These are phyloP conservation scores for Zaprionus bogoriensis DNA, from an alignment of 2,888 invertebrate genomes.

Conservation along the genomic window DNA sequence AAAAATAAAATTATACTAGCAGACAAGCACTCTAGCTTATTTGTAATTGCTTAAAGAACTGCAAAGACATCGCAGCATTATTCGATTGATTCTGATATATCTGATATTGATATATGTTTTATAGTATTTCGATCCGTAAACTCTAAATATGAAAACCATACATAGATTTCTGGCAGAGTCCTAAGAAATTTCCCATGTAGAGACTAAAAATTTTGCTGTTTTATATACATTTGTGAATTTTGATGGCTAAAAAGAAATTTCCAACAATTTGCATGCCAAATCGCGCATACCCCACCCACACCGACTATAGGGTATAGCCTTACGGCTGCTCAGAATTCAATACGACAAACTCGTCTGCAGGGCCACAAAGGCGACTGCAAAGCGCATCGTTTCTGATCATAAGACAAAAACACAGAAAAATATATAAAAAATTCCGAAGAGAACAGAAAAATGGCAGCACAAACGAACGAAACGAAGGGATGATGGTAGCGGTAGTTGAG, in stretches of 20 bases:
- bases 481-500: background rate
- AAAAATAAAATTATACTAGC: too few relatives aligned
- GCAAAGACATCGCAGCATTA: too few relatives aligned
- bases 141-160: too few relatives aligned
- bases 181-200: too few relatives aligned
- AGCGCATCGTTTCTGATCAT: conserved; percentile 37
- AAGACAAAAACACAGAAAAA: conserved; percentile 21
- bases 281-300: background rate
- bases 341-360: conserved; percentile 25
- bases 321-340: conserved; percentile 63
- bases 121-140: too few relatives aligned
- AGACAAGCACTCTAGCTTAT: too few relatives aligned
- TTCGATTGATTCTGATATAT: too few relatives aligned
- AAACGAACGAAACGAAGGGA: background rate
- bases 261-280: background rate
- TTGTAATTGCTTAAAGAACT: too few relatives aligned
- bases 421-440: background rate
- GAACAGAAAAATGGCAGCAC: background rate
- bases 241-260: background rate
- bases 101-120: too few relatives aligned
- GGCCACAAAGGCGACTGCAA: conserved; percentile 20
- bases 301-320: background rate
- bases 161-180: too few relatives aligned
- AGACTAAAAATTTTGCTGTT: too few relatives aligned
- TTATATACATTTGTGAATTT: too few relatives aligned